phyloP scores from a whole-genome alignment of 2,113 vertebrate genomes.

The Mobula hypostoma region DNA sequence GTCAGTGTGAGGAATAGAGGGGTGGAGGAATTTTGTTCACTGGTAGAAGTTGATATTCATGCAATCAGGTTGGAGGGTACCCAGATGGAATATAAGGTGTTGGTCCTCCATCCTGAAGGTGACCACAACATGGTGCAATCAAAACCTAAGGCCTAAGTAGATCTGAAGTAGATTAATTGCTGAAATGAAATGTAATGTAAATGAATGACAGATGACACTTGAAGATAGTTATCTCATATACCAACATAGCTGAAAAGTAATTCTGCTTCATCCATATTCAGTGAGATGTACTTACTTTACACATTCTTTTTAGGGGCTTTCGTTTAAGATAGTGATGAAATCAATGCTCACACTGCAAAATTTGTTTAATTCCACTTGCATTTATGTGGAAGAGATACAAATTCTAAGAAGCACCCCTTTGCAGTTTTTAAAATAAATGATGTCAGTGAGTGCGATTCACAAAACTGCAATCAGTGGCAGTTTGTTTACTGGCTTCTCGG shows the following conservation, averaged over 20 bases:
- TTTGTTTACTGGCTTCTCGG: neutral
- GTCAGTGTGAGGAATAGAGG: no score
- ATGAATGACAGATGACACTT: neutral
- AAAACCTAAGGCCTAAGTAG: neutral
- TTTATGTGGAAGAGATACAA: neutral
- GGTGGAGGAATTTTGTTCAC: no score
- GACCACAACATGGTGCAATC: neutral
- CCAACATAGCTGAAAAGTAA: neutral
- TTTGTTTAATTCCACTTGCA: neutral
- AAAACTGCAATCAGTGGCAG: neutral
- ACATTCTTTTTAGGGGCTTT: neutral
- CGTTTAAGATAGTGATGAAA: neutral
- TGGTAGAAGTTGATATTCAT: no score
- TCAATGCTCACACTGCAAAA: neutral
- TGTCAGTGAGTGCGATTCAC: neutral
- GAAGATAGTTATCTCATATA: neutral
- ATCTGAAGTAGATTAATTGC: neutral
- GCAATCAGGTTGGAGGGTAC: no score
- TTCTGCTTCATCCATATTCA: no score
- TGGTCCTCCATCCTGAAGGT: no score
- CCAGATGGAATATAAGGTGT: no score
- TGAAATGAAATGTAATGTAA: neutral
- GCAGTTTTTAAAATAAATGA: neutral
- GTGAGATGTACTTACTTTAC: neutral
- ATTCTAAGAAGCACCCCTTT: neutral